phyloP scores from a whole-genome alignment of 2,888 invertebrate species.

The Drosophila merina region DNA sequence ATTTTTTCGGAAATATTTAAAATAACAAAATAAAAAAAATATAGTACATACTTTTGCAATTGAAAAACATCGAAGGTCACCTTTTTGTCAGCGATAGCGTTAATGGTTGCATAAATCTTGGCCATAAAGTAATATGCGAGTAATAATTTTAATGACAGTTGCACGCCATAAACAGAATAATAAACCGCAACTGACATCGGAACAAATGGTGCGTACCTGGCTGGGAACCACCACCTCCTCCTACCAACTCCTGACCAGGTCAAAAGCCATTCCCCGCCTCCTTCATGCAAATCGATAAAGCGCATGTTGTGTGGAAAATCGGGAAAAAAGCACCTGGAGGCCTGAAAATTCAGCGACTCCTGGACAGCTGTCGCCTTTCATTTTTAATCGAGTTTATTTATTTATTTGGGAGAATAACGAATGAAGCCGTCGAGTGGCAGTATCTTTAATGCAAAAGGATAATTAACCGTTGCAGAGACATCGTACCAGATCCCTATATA shows the following conservation, averaged over 20 bases:
- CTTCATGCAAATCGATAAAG: constrained; percentile 53
- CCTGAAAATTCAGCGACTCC: background rate
- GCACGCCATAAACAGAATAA: constrained; percentile 51
- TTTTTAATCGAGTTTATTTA: background rate
- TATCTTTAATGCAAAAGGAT: background rate
- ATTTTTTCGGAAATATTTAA: background rate
- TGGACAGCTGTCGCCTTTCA: constrained; percentile 1
- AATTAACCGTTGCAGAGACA: background rate
- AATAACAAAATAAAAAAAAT: background rate
- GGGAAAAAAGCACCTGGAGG: background rate
- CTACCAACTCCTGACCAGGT: background rate
- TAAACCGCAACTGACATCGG: constrained; percentile 14
- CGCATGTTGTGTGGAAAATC: constrained; percentile 6
- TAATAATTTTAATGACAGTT: constrained; percentile 62
- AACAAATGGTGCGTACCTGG: constrained; percentile 36
- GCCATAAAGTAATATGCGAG: constrained; percentile 51
- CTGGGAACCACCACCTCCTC: constrained; percentile 1
- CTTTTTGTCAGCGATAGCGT: constrained; percentile 8
- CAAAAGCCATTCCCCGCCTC: constrained; percentile 4
- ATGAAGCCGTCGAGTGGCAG: background rate
- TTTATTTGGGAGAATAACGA: constrained; percentile 1
- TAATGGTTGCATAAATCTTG: constrained; percentile 16
- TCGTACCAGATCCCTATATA: too few relatives aligned
- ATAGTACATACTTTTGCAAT: background rate
- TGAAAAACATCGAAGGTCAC: constrained; percentile 4